Evolutionary conservation across 2,888 invertebrate genomes (phyloP), one percentile per base, ranked within the genome.

Genomic region (Drosophila nr. perissopoda): DNA sequence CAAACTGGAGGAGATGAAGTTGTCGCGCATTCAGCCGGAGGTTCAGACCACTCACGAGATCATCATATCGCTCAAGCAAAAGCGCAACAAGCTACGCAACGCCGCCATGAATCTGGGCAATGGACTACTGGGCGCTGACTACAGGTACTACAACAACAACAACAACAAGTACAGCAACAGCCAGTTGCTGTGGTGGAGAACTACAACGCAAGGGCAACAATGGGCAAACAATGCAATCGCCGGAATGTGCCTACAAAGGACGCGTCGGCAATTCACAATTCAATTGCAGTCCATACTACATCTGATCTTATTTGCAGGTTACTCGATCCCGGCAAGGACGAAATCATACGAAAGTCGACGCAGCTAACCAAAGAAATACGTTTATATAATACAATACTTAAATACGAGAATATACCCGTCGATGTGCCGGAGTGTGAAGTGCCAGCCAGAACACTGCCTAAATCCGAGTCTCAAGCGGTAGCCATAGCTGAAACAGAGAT

Each of bases 301-400:
- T n/a, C 63, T 63, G 1, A 16, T 16, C 29, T 69, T 72, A 71
- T 77, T 81, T 86, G 33, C 79, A 93, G 92, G 82, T 89, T 92
- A 57, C 74, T 86, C 71, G 90, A 90, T 72, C 89, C 90, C 48
- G 83, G 86, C 58, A 91, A 89, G 71, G 63, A 75, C 51, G 82
- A 83, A 60, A 93, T 93, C 52, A 69, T 60, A 18, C 76, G 72
- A 4, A 92, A 92, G 72, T 88, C 90, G 1, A 85, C 82, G 64
- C 80, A 83, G 63, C 82, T 93, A 52, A 91, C 92, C 38, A 68
- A 82, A 42, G 90, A 92, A 74, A 93, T 93, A 46, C 92, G 92
- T 69, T 59, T 81, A 25, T 92, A 92, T 33, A 93, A 93, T 76
- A 77, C 88, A n/a, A 74, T 88, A 18, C 66, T 72, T 31, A 86